Evolutionary conservation across 2,797 vertebrate species (phyloP).

Genomic region (Corythornis leucogaster): DNA sequence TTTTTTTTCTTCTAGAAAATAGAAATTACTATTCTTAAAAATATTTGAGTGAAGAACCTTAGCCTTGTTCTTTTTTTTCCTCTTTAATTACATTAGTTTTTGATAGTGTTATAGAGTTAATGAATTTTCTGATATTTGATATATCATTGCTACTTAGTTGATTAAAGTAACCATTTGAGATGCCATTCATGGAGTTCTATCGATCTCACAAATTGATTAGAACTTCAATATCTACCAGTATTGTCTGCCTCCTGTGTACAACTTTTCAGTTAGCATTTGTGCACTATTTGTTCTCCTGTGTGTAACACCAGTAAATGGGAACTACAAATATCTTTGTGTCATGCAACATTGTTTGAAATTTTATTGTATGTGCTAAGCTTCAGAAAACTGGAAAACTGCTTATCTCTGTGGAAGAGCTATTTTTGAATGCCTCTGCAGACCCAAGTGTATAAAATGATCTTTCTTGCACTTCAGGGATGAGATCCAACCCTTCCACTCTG

Average conservation of each 20-base stretch:
- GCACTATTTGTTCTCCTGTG: not conserved
- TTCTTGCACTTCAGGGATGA: not conserved
- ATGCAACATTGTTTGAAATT: not conserved
- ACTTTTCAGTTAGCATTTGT: not conserved
- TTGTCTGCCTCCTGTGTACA: not conserved
- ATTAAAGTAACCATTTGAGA: not conserved
- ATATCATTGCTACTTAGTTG: not conserved
- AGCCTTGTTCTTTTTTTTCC: not conserved
- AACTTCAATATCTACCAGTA: not conserved
- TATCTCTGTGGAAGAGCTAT: not conserved
- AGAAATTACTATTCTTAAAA: not conserved
- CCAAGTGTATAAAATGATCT: not conserved
- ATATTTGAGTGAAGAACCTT: not conserved
- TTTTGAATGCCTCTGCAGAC: not conserved
- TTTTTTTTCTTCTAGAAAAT: not conserved
- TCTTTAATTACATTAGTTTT: not conserved
- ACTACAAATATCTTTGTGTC: not conserved
- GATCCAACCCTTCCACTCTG: not conserved
- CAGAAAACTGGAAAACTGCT: not conserved
- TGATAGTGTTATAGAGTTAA: not conserved
- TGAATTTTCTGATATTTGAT: not conserved
- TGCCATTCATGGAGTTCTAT: not conserved
- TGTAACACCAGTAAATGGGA: accelerated
- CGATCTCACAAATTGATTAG: not conserved
- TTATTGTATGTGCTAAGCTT: not conserved